These are phyloP conservation scores for Otus sunia DNA, from an alignment of 2,113 vertebrate species.

Conservation along the genomic window DNA sequence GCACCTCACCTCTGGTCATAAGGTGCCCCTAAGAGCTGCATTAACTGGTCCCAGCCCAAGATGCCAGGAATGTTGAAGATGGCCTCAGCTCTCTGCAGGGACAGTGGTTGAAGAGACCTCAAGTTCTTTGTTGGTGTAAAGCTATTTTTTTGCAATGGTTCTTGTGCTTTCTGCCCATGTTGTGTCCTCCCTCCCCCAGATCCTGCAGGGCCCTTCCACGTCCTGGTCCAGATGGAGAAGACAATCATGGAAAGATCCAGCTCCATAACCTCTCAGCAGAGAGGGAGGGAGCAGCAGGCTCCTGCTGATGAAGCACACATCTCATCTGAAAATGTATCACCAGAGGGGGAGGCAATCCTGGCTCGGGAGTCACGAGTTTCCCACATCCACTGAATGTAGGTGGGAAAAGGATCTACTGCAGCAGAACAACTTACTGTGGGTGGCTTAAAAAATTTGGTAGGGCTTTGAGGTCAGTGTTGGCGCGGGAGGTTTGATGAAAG, in stretches of 20 bases:
- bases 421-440: background rate
- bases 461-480: background rate
- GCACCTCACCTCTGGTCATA: background rate
- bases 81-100: background rate
- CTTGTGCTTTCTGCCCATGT: background rate
- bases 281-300: background rate
- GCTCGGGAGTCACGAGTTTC: background rate
- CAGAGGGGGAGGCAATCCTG: background rate
- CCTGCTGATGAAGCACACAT: background rate
- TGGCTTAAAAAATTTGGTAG: background rate
- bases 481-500: background rate
- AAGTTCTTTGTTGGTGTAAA: background rate
- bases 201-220: background rate
- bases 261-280: background rate
- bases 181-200: too few species aligned
- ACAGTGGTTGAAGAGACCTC: background rate
- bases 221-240: background rate
- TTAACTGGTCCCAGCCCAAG: background rate
- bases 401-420: background rate
- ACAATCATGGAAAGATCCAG: background rate
- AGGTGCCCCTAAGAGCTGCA: background rate
- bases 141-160: background rate
- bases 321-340: background rate
- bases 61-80: rapidly evolving
- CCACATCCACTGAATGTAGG: background rate